Evolutionary conservation across 2,113 vertebrate genomes (phyloP).

Genomic region (Carassius auratus): DNA sequence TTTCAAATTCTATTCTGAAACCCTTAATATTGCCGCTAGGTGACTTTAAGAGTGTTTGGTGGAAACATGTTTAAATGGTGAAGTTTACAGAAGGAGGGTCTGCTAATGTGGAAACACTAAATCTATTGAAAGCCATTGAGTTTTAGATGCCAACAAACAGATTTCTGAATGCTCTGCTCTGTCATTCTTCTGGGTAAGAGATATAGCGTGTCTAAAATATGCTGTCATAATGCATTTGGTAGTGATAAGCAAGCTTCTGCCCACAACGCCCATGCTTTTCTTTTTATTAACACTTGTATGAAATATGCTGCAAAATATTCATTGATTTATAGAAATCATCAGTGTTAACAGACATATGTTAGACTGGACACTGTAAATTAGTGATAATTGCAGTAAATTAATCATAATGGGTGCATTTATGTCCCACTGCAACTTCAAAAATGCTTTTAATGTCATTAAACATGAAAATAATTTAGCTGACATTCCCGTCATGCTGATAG

Average conservation of each 20-base stretch:
- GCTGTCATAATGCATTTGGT: conserved; percentile 2
- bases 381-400: not conserved
- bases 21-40: not conserved
- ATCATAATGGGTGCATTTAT: not conserved
- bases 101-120: conserved; percentile 24
- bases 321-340: not conserved
- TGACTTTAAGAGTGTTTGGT: not conserved
- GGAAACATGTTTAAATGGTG: not conserved
- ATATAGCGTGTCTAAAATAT: conserved; percentile 14
- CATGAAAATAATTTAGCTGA: conserved; percentile 20
- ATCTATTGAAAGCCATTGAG: not conserved
- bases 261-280: conserved; percentile 5
- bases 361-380: not conserved
- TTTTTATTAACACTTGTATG: not conserved
- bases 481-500: conserved; percentile 27
- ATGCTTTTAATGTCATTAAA: conserved; percentile 2
- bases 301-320: not conserved
- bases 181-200: conserved; percentile 61
- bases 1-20: not conserved
- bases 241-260: conserved; percentile 44
- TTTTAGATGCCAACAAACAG: conserved; percentile 2
- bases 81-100: conserved; percentile 26
- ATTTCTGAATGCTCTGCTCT: conserved; percentile 44
- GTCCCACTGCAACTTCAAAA: not conserved
- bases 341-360: not conserved